Percentiles rank a stretch among this genome's conserved stretches.
These are phyloP conservation scores for Anadara kagoshimensis DNA, from an alignment of 1,140 invertebrate genomes.

Conservation along the genomic window DNA sequence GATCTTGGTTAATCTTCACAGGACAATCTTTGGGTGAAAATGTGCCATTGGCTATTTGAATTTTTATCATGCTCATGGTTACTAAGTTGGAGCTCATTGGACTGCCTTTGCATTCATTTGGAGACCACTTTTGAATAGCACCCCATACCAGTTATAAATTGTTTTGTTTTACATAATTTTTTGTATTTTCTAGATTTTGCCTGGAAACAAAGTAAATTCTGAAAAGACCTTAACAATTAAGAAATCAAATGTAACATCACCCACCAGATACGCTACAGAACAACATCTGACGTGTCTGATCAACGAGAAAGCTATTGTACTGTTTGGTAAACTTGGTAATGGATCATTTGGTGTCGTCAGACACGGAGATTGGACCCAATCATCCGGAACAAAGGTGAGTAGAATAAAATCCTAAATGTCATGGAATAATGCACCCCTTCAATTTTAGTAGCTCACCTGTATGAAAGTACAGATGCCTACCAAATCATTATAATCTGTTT, in stretches of 20 bases:
- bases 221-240: slow-evolving; percentile 14
- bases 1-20: too few species aligned
- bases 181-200: slow-evolving; percentile 60
- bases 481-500: too few species aligned
- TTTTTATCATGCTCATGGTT: too few species aligned
- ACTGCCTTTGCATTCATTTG: too few species aligned
- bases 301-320: slow-evolving; percentile 78
- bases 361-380: slow-evolving; percentile 87
- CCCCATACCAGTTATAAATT: too few species aligned
- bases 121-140: too few species aligned
- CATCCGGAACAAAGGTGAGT: slow-evolving; percentile 66
- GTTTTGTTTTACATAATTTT: too few species aligned
- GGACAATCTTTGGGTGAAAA: too few species aligned
- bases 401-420: background rate
- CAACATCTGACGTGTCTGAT: slow-evolving; percentile 88
- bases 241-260: slow-evolving; percentile 23
- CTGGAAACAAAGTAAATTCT: slow-evolving; percentile 33
- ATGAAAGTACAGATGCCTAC: too few species aligned
- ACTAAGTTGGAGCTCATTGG: too few species aligned
- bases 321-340: slow-evolving; percentile 89
- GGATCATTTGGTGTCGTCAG: slow-evolving; percentile 97
- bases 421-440: too few species aligned
- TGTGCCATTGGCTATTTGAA: too few species aligned
- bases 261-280: slow-evolving; percentile 39
- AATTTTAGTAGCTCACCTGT: background rate